Evolutionary conservation across 2,797 vertebrate genomes (phyloP).

Genomic region (Helostoma temminkii): DNA sequence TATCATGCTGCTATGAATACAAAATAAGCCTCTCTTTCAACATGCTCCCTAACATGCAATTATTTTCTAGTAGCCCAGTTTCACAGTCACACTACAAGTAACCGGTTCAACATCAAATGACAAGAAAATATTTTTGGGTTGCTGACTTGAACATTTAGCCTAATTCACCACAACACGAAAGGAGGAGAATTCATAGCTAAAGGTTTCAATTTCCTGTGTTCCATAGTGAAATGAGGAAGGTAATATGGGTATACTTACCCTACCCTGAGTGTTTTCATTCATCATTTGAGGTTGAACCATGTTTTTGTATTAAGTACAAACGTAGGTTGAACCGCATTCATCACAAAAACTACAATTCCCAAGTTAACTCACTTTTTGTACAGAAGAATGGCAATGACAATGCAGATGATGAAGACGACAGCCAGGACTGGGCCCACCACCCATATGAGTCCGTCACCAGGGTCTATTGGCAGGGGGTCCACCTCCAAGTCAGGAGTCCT

Average conservation of each 20-base stretch:
- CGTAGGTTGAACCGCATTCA: not conserved
- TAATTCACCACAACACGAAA: constrained; percentile 11
- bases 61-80: constrained; percentile 37
- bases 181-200: not conserved
- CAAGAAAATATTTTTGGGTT: constrained; percentile 17
- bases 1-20: constrained; percentile 62
- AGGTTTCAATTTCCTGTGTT: not conserved
- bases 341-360: constrained; percentile 3
- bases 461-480: constrained; percentile 88
- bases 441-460: constrained; percentile 96
- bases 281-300: constrained; percentile 56
- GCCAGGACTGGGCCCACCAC: constrained; percentile 96
- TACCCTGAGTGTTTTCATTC: not conserved
- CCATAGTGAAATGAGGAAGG: not conserved
- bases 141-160: constrained; percentile 4
- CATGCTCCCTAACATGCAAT: constrained; percentile 69
- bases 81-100: constrained; percentile 41
- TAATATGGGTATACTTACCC: not conserved
- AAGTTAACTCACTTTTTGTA: constrained; percentile 95
- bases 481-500: constrained; percentile 87
- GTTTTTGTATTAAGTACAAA: constrained; percentile 15
- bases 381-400: constrained; percentile 97
- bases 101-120: constrained; percentile 67
- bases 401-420: constrained; percentile 98
- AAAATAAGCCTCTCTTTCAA: constrained; percentile 40